phyloP scores from a whole-genome alignment of 2,888 invertebrate species.

The Cephonodes hylas region DNA sequence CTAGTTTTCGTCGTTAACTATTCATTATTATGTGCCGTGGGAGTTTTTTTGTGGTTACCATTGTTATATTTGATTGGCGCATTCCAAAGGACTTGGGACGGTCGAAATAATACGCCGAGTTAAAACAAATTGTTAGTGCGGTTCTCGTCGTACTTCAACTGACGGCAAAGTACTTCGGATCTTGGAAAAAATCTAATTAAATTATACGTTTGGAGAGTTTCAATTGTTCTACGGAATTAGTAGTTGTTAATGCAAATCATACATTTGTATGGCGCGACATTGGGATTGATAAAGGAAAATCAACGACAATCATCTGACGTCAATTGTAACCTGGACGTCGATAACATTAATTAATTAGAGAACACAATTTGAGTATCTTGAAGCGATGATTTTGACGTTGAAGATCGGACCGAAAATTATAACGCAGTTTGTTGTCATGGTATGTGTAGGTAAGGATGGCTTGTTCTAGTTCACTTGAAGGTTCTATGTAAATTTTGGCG shows the following conservation, averaged over 20 bases:
- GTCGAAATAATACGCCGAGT: constrained; percentile 23
- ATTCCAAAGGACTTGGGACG: constrained; percentile 65
- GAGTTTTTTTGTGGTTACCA: constrained; percentile 67
- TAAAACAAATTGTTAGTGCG: neutral
- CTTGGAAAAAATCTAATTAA: neutral
- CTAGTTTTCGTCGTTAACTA: constrained; percentile 80
- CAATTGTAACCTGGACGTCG: neutral
- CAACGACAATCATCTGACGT: constrained; percentile 1
- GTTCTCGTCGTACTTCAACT: neutral
- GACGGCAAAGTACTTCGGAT: neutral
- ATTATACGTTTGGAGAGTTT: neutral
- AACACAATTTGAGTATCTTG: neutral
- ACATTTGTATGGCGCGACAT: neutral
- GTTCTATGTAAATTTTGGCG: constrained; percentile 63
- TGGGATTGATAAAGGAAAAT: neutral
- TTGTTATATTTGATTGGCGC: constrained; percentile 74
- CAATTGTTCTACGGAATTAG: neutral
- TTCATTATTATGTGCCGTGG: constrained; percentile 79
- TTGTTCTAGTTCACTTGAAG: constrained; percentile 47
- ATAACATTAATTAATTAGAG: neutral
- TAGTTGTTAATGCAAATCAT: neutral
- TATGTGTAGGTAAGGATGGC: constrained; percentile 21
- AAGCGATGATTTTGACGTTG: neutral
- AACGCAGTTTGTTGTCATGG: constrained; percentile 8
- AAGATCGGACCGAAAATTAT: neutral